Base-by-base conservation (phyloP, 2,797 vertebrate genomes). In the Rallus crepitans region DNA sequence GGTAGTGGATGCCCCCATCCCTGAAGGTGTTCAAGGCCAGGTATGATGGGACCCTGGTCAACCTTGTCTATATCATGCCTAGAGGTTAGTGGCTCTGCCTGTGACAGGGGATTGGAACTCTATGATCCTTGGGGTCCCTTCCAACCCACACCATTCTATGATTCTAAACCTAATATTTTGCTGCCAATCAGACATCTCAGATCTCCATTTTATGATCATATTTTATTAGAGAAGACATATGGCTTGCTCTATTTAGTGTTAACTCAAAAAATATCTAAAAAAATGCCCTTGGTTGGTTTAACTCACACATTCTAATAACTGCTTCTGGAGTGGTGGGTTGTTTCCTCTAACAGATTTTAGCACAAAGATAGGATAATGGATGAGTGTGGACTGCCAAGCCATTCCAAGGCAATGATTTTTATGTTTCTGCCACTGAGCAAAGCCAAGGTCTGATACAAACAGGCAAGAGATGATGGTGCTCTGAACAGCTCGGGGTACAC, bases 321-420 rank as follows among this genome's bases (percentile, higher is more conserved):
- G 12, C n/a, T 84, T 85, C 77, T 91, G 47, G 47, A 17, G 24
- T 73, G 28, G 55, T 92, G 30, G 52, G 73, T 55, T 89, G 50
- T 80, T 96, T 95, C 57, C 84, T 92, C 48, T 25, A 52, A 89
- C 79, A 61, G 60, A 87, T 72, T 92, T 92, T 82, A 93, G 52
- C 40, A 47, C 56, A 47, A 60, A 78, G 87, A 84, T 76, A 94
- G 76, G 59, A 70, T 84, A 96, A 90, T n/a, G 85, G 77, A 85
- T 82, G 80, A 89, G 82, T 56, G 72, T 71, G 69, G 81, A 69
- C 64, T 8, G n/a, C 69, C 90, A 93, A 97, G 79, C 59, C 56
- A 8, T 85, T 57, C 53, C 63, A 42, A 89, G 19, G 82, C 65
- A 84, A 81, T 2, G 1, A 25, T 75, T 92, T 63, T 50, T 75